Evolutionary conservation across 2,888 invertebrate species (phyloP), one percentile per base, ranked within the genome.

Genomic region (Philhelius pedissequus): DNA sequence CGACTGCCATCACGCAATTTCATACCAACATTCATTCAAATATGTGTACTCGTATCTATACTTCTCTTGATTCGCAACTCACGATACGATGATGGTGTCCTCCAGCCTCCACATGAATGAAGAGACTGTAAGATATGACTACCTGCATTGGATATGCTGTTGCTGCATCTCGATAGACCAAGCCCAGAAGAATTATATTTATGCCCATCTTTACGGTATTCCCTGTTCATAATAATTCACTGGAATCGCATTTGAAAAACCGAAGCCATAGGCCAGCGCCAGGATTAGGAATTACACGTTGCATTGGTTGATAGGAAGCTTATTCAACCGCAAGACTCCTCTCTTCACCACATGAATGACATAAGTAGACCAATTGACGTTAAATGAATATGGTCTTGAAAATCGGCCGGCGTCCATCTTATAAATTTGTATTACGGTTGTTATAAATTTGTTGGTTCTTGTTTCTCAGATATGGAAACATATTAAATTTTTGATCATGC

Each of bases 341-440:
- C 25, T 20, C 6, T 35, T 30, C 40, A 18, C 62, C 62, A 62
- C 30, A 43, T 27, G 43, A 62, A 62, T 43, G 62, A 13, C 43
- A 62, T 62, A 62, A 62, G 62, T 43, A 62, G 62, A 30, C 27
- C 62, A 62, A 62, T 43, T 25, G 40, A 43, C 22, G 27, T 56
- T 30, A 22, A 43, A 62, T 43, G 62, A 43, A 62, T 62, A 62
- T 18, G 62, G 18, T 62, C 27, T 6, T 43, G 43, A 30, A 60
- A 40, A 40, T 60, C 40, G 27, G 40, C 60, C 40, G 27, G 40
- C 60, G 40, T 60, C 11, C 3, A 40, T 40, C 56, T 56, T 56
- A 22, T 56, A 32, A 56, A 35, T 32, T 35, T 20, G 35, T 30
- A 9, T 30, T 4, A 13, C 56, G 56, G 32, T 35, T 13, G 32